Percentiles rank a stretch among this genome's conserved stretches.
phyloP scores from a whole-genome alignment of 1,140 invertebrate species.

The Lordiphosa collinella region DNA sequence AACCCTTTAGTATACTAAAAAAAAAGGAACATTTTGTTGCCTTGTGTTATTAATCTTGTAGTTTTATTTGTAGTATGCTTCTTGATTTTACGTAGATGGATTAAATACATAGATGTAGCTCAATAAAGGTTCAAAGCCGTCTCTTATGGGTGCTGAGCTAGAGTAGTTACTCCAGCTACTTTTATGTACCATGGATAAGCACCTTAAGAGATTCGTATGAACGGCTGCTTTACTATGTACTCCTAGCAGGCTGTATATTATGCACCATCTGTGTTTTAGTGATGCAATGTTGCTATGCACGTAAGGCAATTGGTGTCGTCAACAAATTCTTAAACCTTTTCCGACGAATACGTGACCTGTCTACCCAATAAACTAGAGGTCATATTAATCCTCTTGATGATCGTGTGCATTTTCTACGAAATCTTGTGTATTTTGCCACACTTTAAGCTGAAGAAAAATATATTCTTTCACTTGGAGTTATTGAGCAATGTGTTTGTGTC shows the following conservation, averaged over 20 bases:
- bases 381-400: conserved; percentile 10
- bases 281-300: conserved; percentile 11
- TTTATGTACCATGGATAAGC: neutral
- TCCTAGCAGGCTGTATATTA: neutral
- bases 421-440: neutral
- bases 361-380: conserved; percentile 2
- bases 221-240: neutral
- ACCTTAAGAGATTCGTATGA: neutral
- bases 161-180: neutral
- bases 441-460: rapidly evolving
- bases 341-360: conserved; percentile 1
- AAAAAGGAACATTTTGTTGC: too few species aligned
- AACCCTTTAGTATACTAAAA: too few species aligned
- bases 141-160: too few species aligned
- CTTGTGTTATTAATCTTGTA: too few species aligned
- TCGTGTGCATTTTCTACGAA: conserved; percentile 7
- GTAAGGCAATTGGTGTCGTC: conserved; percentile 1
- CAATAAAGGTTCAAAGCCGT: too few species aligned
- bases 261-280: conserved; percentile 1
- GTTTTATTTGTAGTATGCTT: too few species aligned
- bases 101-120: too few species aligned
- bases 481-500: neutral
- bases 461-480: neutral
- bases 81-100: too few species aligned
- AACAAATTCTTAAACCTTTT: conserved; percentile 28